A percentile compares a stretch with the other conserved stretches of the same genome.
These are phyloP conservation scores for Anolis apletophallus DNA, from an alignment of 2,797 vertebrate genomes.

Conservation along the genomic window DNA sequence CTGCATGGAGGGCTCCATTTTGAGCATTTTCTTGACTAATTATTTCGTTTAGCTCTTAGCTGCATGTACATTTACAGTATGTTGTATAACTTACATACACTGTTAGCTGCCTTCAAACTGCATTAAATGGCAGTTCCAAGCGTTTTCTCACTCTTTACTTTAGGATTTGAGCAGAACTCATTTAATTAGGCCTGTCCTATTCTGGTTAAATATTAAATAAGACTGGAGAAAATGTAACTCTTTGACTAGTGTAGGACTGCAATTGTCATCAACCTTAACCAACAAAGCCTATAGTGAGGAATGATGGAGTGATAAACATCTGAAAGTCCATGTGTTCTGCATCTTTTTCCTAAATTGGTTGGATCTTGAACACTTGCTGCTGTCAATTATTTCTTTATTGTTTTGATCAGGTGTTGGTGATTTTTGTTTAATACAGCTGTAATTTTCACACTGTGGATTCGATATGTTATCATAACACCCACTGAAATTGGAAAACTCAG, in stretches of 20 bases:
- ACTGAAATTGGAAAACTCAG: too few relatives aligned
- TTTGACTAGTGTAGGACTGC: not conserved
- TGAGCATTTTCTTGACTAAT: too few relatives aligned
- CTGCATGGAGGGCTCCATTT: too few relatives aligned
- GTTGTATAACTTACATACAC: too few relatives aligned
- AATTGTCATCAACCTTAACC: not conserved
- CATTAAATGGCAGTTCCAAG: not conserved
- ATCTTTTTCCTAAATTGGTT: not conserved
- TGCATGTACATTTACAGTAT: too few relatives aligned
- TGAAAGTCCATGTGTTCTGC: too few relatives aligned
- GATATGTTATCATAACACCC: too few relatives aligned
- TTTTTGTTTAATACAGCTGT: not conserved
- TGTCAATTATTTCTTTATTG: not conserved
- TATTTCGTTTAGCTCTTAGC: too few relatives aligned
- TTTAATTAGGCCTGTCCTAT: not conserved
- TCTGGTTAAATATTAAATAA: not conserved
- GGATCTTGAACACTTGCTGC: not conserved
- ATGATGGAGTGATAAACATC: not conserved
- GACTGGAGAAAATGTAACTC: not conserved
- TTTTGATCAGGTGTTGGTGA: not conserved
- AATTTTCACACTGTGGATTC: not conserved
- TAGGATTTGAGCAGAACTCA: not conserved
- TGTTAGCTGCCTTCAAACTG: too few relatives aligned
- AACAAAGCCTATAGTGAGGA: not conserved
- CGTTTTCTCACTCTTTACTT: not conserved